phyloP scores from a whole-genome alignment of 2,113 vertebrate genomes.

The Acrocephalus kingi region DNA sequence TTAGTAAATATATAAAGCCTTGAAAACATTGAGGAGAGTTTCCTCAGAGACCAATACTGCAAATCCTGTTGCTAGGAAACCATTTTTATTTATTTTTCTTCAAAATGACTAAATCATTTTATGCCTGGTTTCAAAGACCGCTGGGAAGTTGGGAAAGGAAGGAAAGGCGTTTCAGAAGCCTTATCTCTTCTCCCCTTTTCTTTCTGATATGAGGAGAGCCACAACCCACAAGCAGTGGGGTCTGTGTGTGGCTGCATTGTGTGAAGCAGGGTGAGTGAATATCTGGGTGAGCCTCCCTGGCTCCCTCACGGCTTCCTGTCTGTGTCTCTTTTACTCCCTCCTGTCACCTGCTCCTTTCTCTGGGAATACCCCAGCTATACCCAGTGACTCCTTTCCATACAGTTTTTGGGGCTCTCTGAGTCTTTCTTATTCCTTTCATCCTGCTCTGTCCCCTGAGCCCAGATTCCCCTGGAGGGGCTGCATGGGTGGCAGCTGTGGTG shows the following conservation, averaged over 20 bases:
- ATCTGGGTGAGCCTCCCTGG: not conserved
- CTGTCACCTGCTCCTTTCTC: not conserved
- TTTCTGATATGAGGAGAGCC: not conserved
- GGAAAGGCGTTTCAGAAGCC: not conserved
- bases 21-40: not conserved
- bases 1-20: not conserved
- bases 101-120: not conserved
- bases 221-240: too few relatives aligned
- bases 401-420: not conserved
- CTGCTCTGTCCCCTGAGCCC: not conserved
- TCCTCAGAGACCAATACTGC: not conserved
- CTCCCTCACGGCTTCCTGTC: rapidly evolving
- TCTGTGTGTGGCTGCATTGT: rapidly evolving
- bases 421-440: not conserved
- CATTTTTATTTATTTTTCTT: constrained; percentile 5
- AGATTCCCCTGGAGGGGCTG: rapidly evolving
- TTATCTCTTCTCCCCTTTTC: not conserved
- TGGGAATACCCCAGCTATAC: not conserved
- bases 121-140: not conserved
- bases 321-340: rapidly evolving
- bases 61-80: constrained; percentile 41
- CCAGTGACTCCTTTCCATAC: rapidly evolving
- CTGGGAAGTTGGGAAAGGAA: not conserved
- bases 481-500: rapidly evolving
- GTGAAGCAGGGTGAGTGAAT: too few relatives aligned